Percentiles rank a stretch among this genome's conserved stretches.
Conservation (phyloP, 2,113 vertebrate genomes). For the Paracanthobrama guichenoti region DNA sequence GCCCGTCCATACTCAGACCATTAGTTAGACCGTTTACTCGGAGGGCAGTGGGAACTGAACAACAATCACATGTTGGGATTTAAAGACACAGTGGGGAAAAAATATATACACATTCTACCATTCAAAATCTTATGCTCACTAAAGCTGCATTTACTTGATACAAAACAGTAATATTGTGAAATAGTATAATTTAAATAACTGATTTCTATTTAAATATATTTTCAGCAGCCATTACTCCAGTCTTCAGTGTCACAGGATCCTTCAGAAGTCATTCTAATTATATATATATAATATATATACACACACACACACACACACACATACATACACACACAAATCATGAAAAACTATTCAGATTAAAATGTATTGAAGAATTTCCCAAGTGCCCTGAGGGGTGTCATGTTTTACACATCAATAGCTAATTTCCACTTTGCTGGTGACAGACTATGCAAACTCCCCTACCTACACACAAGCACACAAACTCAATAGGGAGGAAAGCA, state of each 20-base stretch:
- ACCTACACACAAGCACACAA: conserved; percentile 45
- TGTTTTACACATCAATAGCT: conserved; percentile 15
- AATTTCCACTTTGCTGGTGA: neutral
- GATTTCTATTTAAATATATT: neutral
- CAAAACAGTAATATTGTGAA: neutral
- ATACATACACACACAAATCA: neutral
- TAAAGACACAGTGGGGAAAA: neutral
- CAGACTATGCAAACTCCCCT: conserved; percentile 34
- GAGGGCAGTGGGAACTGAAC: conserved; percentile 78
- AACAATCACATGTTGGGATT: conserved; percentile 11
- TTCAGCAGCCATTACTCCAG: no score
- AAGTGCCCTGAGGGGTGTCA: neutral
- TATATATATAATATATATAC: no score
- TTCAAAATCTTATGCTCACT: neutral
- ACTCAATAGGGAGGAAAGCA: conserved; percentile 18
- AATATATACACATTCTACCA: neutral
- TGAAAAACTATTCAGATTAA: neutral
- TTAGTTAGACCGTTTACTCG: conserved; percentile 79
- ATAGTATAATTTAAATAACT: neutral
- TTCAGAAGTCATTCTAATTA: no score
- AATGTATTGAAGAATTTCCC: neutral
- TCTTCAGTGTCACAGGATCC: no score
- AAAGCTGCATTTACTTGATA: neutral
- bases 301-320: no score
- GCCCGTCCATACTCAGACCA: conserved; percentile 77